These are phyloP conservation scores for Taphrorychus bicolor DNA, from an alignment of 2,888 invertebrate genomes.

Conservation along the genomic window DNA sequence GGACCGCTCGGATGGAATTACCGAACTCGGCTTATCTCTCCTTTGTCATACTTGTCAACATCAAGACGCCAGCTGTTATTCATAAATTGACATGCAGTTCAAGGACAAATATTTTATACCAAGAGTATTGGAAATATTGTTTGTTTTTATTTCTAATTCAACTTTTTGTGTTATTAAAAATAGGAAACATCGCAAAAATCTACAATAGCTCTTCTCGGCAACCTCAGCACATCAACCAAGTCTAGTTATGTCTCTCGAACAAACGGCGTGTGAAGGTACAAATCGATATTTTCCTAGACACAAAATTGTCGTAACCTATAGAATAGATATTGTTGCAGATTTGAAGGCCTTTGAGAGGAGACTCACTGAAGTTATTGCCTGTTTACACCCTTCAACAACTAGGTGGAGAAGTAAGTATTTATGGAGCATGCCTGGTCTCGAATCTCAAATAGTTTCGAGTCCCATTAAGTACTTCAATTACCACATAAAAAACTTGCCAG, in stretches of 20 bases:
- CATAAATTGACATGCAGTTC: no score
- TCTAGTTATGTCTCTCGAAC: conserved; percentile 76
- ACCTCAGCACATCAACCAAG: background rate
- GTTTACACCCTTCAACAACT: conserved; percentile 91
- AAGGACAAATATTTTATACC: no score
- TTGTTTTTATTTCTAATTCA: background rate
- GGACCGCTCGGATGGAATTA: no score
- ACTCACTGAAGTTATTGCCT: conserved; percentile 95
- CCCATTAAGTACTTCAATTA: no score
- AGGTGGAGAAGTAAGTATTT: conserved; percentile 91
- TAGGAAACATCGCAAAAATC: background rate
- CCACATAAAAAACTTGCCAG: no score
- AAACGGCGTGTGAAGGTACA: conserved; percentile 91
- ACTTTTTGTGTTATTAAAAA: background rate
- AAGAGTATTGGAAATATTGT: no score
- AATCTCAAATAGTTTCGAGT: no score
- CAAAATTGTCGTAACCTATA: conserved; percentile 54
- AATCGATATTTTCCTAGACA: conserved; percentile 37
- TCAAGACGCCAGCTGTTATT: background rate
- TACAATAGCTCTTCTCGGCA: background rate
- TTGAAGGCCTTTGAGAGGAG: conserved; percentile 97
- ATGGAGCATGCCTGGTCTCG: no score
- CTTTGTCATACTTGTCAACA: no score
- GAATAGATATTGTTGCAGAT: conserved; percentile 70
- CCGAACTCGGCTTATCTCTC: no score